These are phyloP conservation scores for Melikaiella ostensackeni DNA, from an alignment of 2,888 invertebrate genomes.

Conservation along the genomic window DNA sequence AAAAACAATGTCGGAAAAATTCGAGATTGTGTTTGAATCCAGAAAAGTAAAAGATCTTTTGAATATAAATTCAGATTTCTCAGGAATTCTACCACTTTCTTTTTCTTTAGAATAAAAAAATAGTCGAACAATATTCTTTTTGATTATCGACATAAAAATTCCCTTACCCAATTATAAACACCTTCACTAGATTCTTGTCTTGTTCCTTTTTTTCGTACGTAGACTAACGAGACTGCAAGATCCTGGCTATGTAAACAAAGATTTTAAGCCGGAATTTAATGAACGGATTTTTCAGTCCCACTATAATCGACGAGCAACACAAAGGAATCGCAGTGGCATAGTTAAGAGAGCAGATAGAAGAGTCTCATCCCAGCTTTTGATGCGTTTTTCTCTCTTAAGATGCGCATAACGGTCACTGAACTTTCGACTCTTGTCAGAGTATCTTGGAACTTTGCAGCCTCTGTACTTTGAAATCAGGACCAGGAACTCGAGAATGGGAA, in stretches of 20 bases:
- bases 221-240: conserved; percentile 24
- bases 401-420: conserved; percentile 33
- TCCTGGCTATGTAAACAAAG: background rate
- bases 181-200: background rate
- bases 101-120: too few species aligned
- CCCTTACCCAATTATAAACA: background rate
- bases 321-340: conserved; percentile 17
- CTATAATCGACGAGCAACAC: background rate
- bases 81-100: too few species aligned
- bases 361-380: conserved; percentile 9
- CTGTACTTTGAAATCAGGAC: conserved; percentile 29
- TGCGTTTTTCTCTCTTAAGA: conserved; percentile 16
- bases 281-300: conserved; percentile 2
- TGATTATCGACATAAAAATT: background rate
- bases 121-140: background rate
- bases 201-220: background rate
- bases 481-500: conserved; percentile 6
- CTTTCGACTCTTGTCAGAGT: conserved; percentile 33
- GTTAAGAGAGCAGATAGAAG: conserved; percentile 2
- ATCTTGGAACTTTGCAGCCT: conserved; percentile 34
- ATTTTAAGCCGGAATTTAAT: conserved; percentile 10
- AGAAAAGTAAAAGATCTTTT: background rate
- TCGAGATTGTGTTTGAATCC: too few species aligned
- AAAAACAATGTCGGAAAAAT: too few species aligned
- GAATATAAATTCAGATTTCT: background rate